Evolutionary conservation across 1,140 invertebrate species (phyloP).

Genomic region (Chlorops oryzae): DNA sequence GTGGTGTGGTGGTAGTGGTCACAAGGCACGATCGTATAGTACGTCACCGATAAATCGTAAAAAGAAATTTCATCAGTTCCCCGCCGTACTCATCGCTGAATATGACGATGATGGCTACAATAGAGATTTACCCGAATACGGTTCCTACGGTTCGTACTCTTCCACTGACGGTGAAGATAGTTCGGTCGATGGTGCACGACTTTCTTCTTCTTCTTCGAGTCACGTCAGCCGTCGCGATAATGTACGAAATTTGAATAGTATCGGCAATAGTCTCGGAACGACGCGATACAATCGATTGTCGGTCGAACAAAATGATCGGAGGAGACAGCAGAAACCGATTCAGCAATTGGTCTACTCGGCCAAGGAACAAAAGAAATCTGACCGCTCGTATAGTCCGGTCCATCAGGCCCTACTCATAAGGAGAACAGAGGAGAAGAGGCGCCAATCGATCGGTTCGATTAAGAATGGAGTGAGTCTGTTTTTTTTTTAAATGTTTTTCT

Average conservation of each 20-base stretch:
- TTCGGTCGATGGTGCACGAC: neutral
- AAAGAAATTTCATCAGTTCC: slow-evolving; percentile 38
- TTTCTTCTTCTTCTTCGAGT: too few relatives aligned
- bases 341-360: slow-evolving; percentile 3
- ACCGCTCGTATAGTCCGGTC: too few relatives aligned
- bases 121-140: too few relatives aligned
- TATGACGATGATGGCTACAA: slow-evolving; percentile 21
- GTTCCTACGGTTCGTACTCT: too few relatives aligned
- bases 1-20: too few relatives aligned
- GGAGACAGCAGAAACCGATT: neutral
- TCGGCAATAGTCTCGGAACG: slow-evolving; percentile 28
- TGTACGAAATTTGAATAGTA: slow-evolving; percentile 18
- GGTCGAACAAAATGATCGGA: neutral
- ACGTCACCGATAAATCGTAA: slow-evolving; percentile 39
- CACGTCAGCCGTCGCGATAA: slow-evolving; percentile 44
- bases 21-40: slow-evolving; percentile 38
- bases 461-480: too few relatives aligned
- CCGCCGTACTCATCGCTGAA: slow-evolving; percentile 30
- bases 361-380: too few relatives aligned
- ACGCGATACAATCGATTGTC: slow-evolving; percentile 18
- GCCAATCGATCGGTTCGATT: too few relatives aligned
- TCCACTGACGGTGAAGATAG: too few relatives aligned
- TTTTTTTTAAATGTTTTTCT: too few relatives aligned
- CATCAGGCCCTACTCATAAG: too few relatives aligned
- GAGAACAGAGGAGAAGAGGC: too few relatives aligned